Base-by-base conservation (phyloP, 92 coral and sea anemone species). In the Desmophyllum pertusum region DNA sequence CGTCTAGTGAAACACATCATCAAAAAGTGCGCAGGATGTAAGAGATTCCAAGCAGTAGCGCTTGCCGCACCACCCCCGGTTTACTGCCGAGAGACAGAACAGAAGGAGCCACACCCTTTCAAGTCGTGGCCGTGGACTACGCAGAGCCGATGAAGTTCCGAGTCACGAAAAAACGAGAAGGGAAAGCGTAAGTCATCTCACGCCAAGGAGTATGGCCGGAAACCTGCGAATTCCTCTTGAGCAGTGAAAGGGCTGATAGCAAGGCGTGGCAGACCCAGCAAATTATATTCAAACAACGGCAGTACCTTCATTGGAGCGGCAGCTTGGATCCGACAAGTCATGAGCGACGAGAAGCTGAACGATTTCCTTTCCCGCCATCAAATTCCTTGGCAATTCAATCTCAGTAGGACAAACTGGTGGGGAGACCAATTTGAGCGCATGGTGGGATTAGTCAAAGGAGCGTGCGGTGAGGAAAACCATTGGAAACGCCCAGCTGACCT, bases 21-120 rank as follows among this genome's bases (percentile, higher is more conserved):
- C 10, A 81, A 69, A 48, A 46, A 50, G 0, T 70, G 85, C 46
- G 5, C 57, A 29, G 63, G 77, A 64, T 84, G 83, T 64, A 75
- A 76, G 35, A 0, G 67, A 46, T 76, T 57, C 76, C 64, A 76
- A n/a, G 76, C 81, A 17, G 66, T 64, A 42, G 77, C 83, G 1
- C 72, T 75, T 23, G 83, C 77, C n/a, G 72, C 13, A 38, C 88
- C 88, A 21, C 88, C 83, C 33, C 88, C 40, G 76, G 61, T 10
- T 45, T 59, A 23, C 67, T 76, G 6, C 76, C 76, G 33, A 33
- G 33, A 27, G 87, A 83, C n/a, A 70, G 82, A 37, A 75, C 87
- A n/a, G 81, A 38, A 23, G 85, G 66, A 35, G 9, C 57, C 52
- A 70, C 81, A 10, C 63, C 83, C 9, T 84, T 84, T 39, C 46